Conservation (phyloP, 2,797 vertebrate species). For the Gadopsis marmoratus region DNA sequence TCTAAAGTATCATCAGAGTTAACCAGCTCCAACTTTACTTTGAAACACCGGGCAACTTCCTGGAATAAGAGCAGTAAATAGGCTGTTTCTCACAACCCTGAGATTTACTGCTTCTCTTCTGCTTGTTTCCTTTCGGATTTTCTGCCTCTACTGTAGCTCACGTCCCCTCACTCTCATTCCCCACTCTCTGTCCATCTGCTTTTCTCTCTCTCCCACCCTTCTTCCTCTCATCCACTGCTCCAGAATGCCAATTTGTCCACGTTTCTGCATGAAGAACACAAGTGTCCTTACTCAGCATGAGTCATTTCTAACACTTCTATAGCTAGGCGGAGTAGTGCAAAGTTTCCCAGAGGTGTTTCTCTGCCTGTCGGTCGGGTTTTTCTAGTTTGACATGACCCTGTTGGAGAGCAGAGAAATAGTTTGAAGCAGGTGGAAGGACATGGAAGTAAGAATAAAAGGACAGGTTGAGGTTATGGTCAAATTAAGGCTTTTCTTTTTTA, state of each 20-base stretch:
- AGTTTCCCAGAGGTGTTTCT: conserved; percentile 53
- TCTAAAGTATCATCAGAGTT: not conserved
- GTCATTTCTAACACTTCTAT: conserved; percentile 24
- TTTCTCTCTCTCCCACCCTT: not conserved
- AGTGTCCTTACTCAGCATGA: conserved; percentile 15
- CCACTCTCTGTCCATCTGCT: not conserved
- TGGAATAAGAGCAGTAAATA: not conserved
- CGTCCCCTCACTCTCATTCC: not conserved
- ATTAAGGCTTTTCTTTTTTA: not conserved
- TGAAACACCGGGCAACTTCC: not conserved
- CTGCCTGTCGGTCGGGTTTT: conserved; percentile 66
- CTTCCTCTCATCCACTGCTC: not conserved
- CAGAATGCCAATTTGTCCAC: not conserved
- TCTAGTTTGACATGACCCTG: conserved; percentile 55
- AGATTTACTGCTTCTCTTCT: not conserved
- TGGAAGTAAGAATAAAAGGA: conserved; percentile 2
- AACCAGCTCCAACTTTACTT: not conserved
- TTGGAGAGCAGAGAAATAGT: not conserved
- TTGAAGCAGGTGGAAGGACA: conserved; percentile 23
- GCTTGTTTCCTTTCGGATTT: not conserved
- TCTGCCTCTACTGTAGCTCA: not conserved
- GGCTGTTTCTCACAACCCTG: not conserved
- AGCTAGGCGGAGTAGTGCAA: conserved; percentile 40
- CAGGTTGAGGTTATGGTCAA: not conserved
- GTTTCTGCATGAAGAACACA: conserved; percentile 3